These are phyloP conservation scores for Agriotes lineatus DNA, from an alignment of 2,888 invertebrate genomes.

Conservation along the genomic window DNA sequence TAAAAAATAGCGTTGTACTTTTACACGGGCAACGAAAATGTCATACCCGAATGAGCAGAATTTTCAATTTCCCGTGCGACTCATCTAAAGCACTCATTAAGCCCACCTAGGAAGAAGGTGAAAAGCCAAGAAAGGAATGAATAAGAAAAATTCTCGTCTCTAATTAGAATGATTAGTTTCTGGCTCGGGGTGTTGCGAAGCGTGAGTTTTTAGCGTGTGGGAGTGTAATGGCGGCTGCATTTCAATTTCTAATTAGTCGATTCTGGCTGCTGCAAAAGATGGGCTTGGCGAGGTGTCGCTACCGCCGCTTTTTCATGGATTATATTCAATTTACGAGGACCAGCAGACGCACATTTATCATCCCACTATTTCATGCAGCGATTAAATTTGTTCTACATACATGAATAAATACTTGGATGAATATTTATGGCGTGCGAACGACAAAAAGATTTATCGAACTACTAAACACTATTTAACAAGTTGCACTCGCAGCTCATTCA, in stretches of 20 bases:
- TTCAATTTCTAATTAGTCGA: background rate
- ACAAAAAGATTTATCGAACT: constrained; percentile 27
- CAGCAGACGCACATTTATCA: constrained; percentile 20
- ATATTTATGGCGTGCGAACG: constrained; percentile 28
- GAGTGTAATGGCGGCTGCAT: background rate
- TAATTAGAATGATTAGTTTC: background rate
- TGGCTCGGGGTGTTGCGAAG: too few species aligned
- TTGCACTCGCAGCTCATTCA: background rate
- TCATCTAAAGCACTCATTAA: too few species aligned
- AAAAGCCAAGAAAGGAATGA: too few species aligned
- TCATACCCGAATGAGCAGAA: too few species aligned
- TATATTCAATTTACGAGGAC: constrained; percentile 15
- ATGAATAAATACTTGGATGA: constrained; percentile 31
- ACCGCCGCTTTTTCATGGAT: background rate
- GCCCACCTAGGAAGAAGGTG: too few species aligned
- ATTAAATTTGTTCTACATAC: constrained; percentile 31
- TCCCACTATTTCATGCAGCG: constrained; percentile 9
- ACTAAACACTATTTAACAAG: constrained; percentile 8
- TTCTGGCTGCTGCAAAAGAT: too few species aligned
- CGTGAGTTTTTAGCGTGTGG: too few species aligned
- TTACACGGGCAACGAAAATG: too few species aligned
- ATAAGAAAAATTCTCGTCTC: background rate
- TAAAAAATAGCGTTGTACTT: too few species aligned
- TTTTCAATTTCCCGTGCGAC: too few species aligned
- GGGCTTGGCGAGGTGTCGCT: background rate